Conservation (phyloP, 2,797 vertebrate genomes). For the Rhinoraja longicauda region DNA sequence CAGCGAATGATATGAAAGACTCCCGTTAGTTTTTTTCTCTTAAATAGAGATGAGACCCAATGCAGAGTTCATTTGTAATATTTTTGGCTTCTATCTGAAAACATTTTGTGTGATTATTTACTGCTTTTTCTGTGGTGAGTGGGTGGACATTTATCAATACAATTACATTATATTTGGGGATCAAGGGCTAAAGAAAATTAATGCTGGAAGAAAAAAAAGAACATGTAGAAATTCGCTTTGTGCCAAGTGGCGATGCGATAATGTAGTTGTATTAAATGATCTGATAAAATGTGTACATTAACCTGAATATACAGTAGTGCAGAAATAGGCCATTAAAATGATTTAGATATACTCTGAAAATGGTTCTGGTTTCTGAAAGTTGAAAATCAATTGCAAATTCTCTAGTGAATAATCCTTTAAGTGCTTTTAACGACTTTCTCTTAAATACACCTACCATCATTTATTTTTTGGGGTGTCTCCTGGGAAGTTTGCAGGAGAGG, state of each 20-base stretch:
- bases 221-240: background rate
- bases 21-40: background rate
- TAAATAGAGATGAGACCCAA: background rate
- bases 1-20: background rate
- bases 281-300: constrained; percentile 23
- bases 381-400: constrained; percentile 24
- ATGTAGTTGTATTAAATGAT: background rate
- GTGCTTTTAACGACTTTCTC: constrained; percentile 11
- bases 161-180: background rate
- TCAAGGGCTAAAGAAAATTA: background rate
- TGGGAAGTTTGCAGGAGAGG: background rate
- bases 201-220: background rate
- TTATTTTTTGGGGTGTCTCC: background rate
- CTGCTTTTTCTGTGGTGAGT: background rate
- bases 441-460: constrained; percentile 23
- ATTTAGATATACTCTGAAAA: constrained; percentile 7
- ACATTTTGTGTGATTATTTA: background rate
- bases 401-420: background rate
- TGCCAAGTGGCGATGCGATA: background rate
- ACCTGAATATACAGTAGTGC: constrained; percentile 14
- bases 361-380: constrained; percentile 24
- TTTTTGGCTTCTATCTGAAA: background rate
- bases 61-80: background rate
- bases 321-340: constrained; percentile 17
- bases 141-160: background rate